Evolutionary conservation across 2,113 vertebrate species (phyloP).

Genomic region (Tapirus terrestris): DNA sequence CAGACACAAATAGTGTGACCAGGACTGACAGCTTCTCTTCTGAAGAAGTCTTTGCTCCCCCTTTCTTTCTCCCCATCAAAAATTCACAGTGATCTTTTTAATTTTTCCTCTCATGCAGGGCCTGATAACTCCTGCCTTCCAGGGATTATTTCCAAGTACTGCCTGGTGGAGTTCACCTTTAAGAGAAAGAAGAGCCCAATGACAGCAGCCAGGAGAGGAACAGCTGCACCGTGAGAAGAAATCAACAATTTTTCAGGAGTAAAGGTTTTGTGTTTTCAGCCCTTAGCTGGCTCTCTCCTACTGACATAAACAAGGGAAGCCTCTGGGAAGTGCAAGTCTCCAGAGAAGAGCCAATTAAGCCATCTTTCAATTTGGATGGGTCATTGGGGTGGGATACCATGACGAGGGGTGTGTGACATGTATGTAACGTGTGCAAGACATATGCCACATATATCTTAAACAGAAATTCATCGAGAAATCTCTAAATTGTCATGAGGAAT

Average conservation of each 20-base stretch:
- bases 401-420: neutral
- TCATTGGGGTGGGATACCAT: neutral
- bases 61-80: neutral
- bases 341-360: neutral
- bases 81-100: neutral
- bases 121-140: neutral
- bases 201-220: neutral
- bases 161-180: too few species aligned
- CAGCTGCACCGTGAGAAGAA: neutral
- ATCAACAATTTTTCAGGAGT: neutral
- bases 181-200: neutral
- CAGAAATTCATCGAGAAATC: neutral
- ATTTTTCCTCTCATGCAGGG: fast-evolving
- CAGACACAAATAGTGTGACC: neutral
- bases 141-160: neutral
- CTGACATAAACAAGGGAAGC: neutral
- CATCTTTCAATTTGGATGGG: neutral
- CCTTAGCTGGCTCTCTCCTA: neutral
- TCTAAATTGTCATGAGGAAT: neutral
- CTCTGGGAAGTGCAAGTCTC: neutral
- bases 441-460: neutral
- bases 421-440: too few species aligned
- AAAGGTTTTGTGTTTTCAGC: neutral
- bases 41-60: neutral
- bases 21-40: neutral